phyloP scores from a whole-genome alignment of 1,140 invertebrate genomes.

The Aphaenogaster ashmeadi region DNA sequence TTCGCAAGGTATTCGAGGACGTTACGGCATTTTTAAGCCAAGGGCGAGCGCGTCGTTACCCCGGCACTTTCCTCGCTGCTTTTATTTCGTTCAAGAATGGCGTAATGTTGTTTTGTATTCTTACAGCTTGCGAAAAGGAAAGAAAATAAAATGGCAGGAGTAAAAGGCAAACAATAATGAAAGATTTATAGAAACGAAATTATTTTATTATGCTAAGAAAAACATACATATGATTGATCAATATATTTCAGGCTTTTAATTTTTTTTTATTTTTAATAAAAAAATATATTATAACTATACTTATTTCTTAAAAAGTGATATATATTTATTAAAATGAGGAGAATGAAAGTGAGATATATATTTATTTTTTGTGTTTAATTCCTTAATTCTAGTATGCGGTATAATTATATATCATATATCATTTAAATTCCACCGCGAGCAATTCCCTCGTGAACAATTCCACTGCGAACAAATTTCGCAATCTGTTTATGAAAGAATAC shows the following conservation, averaged over 20 bases:
- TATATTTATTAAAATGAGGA: too few relatives aligned
- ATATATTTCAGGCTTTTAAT: neutral
- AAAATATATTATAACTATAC: neutral
- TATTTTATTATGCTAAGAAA: neutral
- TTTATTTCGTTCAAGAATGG: slow-evolving; percentile 41
- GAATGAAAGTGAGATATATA: neutral
- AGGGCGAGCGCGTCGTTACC: slow-evolving; percentile 16
- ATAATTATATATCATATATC: neutral
- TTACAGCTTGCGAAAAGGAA: neutral
- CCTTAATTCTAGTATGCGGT: neutral
- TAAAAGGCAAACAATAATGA: neutral
- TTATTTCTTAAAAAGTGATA: neutral
- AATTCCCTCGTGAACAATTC: slow-evolving; percentile 11
- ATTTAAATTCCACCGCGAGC: slow-evolving; percentile 25
- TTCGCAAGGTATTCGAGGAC: slow-evolving; percentile 34
- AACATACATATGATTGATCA: neutral
- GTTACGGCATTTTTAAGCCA: slow-evolving; percentile 44
- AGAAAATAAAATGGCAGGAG: neutral
- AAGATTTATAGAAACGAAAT: neutral
- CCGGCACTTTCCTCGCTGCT: slow-evolving; percentile 8
- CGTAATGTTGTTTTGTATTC: slow-evolving; percentile 11
- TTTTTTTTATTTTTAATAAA: neutral
- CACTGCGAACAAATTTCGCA: neutral
- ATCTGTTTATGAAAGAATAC: neutral
- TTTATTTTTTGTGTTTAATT: slow-evolving; percentile 8